Base-by-base conservation (phyloP, 2,888 invertebrate genomes). In the Taphrorychus bicolor region DNA sequence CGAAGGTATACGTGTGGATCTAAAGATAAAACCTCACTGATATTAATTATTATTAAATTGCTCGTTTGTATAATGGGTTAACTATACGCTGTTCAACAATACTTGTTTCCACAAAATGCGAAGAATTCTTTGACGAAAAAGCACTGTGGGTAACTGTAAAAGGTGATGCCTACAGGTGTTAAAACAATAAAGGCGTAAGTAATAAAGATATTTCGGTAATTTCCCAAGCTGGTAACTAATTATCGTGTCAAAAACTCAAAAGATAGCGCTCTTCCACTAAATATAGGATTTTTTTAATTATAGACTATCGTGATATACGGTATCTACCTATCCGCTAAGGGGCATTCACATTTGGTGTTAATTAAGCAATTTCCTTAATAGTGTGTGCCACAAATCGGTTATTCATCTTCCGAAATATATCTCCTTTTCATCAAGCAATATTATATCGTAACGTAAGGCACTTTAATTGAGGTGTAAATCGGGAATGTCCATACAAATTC, bases 251-350 rank as follows among this genome's bases (percentile, higher is more conserved):
- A 59, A 59, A 49, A 24, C 32, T 32, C 17, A n/a, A 18, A 17
- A 59, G 51, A 59, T 32, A 51, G 40, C 21, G 59, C 32, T 59
- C 45, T 32, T 32, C 32, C 49, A 51, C 16, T 51, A 32, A 49
- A 51, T 45, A 18, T 51, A 51, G 32, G 40, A 32, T 17, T 49
- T 51, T 32, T 51, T 16, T 59, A 59, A 59, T 59, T 59, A 59
- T 59, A 59, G 48, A 32, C 19, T 59, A 40, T 59, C 59, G 32
- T 59, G 59, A 51, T 51, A 45, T 51, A 59, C 59, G 59, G 59
- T 59, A 49, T 24, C 49, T 40, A 24, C 49, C 21, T 23, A 32
- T 18, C 32, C 32, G 32, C 32, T 32, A 16, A 4, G 3, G 23
- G 51, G 49, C 32, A 49, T 51, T 24, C 32, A 40, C 23, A 40